These are phyloP conservation scores for Drosophila nigromelanica DNA, from an alignment of 1,140 invertebrate genomes.

Conservation along the genomic window DNA sequence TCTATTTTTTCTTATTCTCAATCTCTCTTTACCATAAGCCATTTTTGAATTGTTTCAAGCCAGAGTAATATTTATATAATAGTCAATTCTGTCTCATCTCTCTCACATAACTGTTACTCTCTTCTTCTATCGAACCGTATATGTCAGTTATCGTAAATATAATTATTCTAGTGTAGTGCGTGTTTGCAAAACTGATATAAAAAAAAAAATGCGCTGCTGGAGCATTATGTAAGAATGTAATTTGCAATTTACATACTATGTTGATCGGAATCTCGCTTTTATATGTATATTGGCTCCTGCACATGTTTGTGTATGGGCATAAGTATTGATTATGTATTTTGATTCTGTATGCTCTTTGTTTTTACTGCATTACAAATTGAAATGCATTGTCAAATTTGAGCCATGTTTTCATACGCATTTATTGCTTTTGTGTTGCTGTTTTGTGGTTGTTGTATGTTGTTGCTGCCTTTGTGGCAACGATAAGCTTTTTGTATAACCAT, in stretches of 20 bases:
- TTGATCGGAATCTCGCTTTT: not conserved
- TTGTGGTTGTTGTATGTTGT: conserved; percentile 23
- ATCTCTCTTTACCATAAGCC: no score
- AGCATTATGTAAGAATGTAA: not conserved
- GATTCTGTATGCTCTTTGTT: conserved; percentile 48
- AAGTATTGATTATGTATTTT: conserved; percentile 24
- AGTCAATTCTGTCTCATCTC: no score
- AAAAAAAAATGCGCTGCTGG: not conserved
- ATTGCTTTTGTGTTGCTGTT: conserved; percentile 41
- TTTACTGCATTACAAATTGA: conserved; percentile 66
- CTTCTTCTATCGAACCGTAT: no score
- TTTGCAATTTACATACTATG: not conserved
- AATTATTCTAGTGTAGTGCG: not conserved
- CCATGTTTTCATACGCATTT: conserved; percentile 33
- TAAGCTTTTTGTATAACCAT: conserved; percentile 73
- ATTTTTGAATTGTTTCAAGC: no score
- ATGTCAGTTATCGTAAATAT: not conserved
- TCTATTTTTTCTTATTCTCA: not conserved
- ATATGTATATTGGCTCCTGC: not conserved
- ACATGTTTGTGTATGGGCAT: not conserved
- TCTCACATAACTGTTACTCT: no score
- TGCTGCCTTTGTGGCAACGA: conserved; percentile 67
- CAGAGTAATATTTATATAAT: no score
- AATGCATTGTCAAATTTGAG: conserved; percentile 64
- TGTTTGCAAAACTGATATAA: not conserved